phyloP scores from a whole-genome alignment of 2,888 invertebrate species.

The Standfussiana lucernea region DNA sequence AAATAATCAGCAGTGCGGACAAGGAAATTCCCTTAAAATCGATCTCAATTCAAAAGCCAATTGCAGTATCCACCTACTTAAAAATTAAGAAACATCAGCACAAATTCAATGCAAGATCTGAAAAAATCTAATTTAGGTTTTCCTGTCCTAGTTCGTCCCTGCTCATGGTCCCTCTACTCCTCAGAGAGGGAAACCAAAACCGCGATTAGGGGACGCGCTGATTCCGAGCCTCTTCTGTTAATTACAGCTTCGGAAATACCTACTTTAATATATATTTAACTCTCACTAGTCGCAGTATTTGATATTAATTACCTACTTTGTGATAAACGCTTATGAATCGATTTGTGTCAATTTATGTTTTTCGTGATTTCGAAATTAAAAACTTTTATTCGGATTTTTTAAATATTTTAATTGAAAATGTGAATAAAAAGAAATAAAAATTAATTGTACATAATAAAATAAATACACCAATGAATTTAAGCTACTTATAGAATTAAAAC shows the following conservation, averaged over 20 bases:
- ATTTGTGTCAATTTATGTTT: neutral
- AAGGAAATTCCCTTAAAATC: neutral
- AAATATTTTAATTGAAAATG: too few relatives aligned
- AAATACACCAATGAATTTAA: too few relatives aligned
- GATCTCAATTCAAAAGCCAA: neutral
- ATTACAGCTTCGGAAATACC: constrained; percentile 66
- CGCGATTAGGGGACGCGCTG: constrained; percentile 73
- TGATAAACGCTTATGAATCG: constrained; percentile 20
- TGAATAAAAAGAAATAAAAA: too few relatives aligned
- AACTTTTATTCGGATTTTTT: too few relatives aligned
- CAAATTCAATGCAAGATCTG: neutral
- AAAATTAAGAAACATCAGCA: neutral
- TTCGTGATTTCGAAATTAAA: neutral
- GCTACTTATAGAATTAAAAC: too few relatives aligned
- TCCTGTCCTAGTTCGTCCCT: neutral
- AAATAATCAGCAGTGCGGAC: neutral
- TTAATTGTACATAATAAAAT: too few relatives aligned
- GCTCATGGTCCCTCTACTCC: constrained; percentile 38
- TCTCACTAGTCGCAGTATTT: constrained; percentile 34
- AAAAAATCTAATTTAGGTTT: neutral
- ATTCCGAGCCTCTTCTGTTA: constrained; percentile 70
- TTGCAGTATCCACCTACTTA: neutral
- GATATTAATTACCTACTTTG: constrained; percentile 9
- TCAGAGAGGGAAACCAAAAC: constrained; percentile 67
- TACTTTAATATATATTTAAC: constrained; percentile 62